Percentiles rank a stretch among this genome's conserved stretches.
These are phyloP conservation scores for Rhynchophorus ferrugineus DNA, from an alignment of 1,140 invertebrate genomes.

Conservation along the genomic window DNA sequence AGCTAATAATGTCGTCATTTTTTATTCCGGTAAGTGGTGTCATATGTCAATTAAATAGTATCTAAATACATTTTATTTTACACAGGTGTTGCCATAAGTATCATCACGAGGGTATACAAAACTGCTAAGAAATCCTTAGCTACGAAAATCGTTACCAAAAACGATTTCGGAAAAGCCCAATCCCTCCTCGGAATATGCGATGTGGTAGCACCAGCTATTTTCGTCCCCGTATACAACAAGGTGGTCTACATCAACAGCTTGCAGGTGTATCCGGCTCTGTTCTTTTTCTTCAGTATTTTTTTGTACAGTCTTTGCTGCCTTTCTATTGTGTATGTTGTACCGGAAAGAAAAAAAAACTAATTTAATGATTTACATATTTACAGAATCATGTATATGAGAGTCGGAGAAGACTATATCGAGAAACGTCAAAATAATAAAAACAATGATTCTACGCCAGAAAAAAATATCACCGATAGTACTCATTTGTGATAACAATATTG, in stretches of 20 bases:
- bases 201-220: constrained; percentile 43
- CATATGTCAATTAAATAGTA: too few species aligned
- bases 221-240: constrained; percentile 45
- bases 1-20: constrained; percentile 19
- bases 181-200: constrained; percentile 50
- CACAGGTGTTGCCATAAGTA: constrained; percentile 41
- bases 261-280: constrained; percentile 40
- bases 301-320: constrained; percentile 22
- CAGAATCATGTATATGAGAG: not conserved
- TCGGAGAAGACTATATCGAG: too few species aligned
- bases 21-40: constrained; percentile 34
- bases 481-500: too few species aligned
- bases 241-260: constrained; percentile 42
- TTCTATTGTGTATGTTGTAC: constrained; percentile 14
- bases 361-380: too few species aligned
- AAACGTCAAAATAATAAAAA: too few species aligned
- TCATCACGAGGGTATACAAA: constrained; percentile 46
- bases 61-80: too few species aligned
- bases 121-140: constrained; percentile 49
- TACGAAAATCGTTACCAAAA: constrained; percentile 48
- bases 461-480: too few species aligned
- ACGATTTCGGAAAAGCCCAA: constrained; percentile 49
- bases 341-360: not conserved
- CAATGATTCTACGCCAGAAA: too few species aligned
- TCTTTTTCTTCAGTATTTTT: constrained; percentile 42